Evolutionary conservation across 2,888 invertebrate genomes (phyloP).

Genomic region (Drosophila kanekoi): DNA sequence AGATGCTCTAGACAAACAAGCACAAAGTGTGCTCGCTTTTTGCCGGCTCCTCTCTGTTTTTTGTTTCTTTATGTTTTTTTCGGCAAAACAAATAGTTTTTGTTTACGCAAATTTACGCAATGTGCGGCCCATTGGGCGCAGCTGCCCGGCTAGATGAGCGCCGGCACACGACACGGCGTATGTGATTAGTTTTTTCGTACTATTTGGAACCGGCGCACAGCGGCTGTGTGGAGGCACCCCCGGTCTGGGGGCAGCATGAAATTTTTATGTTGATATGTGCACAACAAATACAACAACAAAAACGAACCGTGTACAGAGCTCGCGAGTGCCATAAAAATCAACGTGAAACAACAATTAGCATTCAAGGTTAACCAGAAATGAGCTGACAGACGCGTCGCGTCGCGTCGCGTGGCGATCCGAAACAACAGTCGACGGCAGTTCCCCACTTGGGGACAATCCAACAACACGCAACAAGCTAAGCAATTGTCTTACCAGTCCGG

Average conservation of each 20-base stretch:
- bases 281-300: constrained; percentile 28
- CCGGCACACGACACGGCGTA: constrained; percentile 53
- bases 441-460: constrained; percentile 54
- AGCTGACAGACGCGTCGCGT: constrained; percentile 43
- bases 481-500: constrained; percentile 43
- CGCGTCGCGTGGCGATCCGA: constrained; percentile 6
- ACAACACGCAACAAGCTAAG: constrained; percentile 28
- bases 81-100: constrained; percentile 59
- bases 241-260: constrained; percentile 60
- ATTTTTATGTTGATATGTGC: constrained; percentile 76
- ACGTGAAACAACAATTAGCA: constrained; percentile 77
- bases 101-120: constrained; percentile 69
- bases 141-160: constrained; percentile 60
- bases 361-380: constrained; percentile 81
- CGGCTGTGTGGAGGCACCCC: constrained; percentile 23
- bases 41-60: constrained; percentile 10
- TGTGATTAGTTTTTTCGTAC: constrained; percentile 83
- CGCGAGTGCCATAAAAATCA: constrained; percentile 72
- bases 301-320: constrained; percentile 42
- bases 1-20: constrained; percentile 2
- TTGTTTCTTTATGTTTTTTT: background rate
- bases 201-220: constrained; percentile 81
- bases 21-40: constrained; percentile 1
- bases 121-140: constrained; percentile 21
- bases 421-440: constrained; percentile 8